Evolutionary conservation across 2,797 vertebrate species (phyloP).

Genomic region (Microchirus variegatus): DNA sequence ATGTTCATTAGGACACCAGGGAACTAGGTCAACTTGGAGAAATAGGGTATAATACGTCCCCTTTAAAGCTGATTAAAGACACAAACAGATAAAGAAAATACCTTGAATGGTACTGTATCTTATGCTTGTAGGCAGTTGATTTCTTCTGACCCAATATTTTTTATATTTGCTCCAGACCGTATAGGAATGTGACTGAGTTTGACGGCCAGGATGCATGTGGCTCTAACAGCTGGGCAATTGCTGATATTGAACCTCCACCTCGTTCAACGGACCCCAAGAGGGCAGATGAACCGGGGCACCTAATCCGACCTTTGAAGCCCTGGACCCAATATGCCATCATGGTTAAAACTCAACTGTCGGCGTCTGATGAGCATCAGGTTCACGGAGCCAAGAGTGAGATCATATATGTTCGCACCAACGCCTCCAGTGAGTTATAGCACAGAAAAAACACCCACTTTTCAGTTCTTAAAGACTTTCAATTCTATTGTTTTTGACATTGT

Average conservation of each 20-base stretch:
- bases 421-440: slow-evolving; percentile 86
- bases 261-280: slow-evolving; percentile 83
- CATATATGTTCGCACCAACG: slow-evolving; percentile 93
- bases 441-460: neutral
- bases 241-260: slow-evolving; percentile 90
- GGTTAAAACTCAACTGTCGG: slow-evolving; percentile 94
- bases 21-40: too few species aligned
- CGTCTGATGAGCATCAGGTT: slow-evolving; percentile 90
- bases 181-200: slow-evolving; percentile 94
- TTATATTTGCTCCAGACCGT: slow-evolving; percentile 78
- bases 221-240: slow-evolving; percentile 96
- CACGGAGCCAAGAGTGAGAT: slow-evolving; percentile 96
- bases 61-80: too few species aligned
- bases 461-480: neutral
- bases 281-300: slow-evolving; percentile 82
- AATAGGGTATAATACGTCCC: too few species aligned
- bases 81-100: neutral
- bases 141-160: slow-evolving; percentile 2
- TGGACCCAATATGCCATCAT: slow-evolving; percentile 98
- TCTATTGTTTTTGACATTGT: too few species aligned
- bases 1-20: too few species aligned
- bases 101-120: neutral
- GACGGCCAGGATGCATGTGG: slow-evolving; percentile 97
- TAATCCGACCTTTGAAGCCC: slow-evolving; percentile 91
- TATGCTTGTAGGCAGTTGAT: neutral